Evolutionary conservation across 2,888 invertebrate genomes (phyloP).

Genomic region (Deilephila elpenor): DNA sequence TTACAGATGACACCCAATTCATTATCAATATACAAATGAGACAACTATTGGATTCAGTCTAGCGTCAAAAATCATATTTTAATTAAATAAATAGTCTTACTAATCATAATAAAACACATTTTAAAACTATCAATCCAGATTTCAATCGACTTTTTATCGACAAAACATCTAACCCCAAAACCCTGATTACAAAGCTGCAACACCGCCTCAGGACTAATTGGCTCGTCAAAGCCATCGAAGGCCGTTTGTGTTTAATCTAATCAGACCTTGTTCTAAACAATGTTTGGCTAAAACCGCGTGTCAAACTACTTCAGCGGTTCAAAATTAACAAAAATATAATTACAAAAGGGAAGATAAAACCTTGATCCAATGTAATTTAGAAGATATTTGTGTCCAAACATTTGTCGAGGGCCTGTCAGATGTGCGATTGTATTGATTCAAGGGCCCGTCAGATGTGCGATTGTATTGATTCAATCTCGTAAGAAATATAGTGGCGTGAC

Average conservation of each 20-base stretch:
- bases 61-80: too few relatives aligned
- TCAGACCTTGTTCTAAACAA: slow-evolving; percentile 21
- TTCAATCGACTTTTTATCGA: too few relatives aligned
- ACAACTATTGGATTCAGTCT: too few relatives aligned
- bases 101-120: too few relatives aligned
- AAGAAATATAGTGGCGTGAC: neutral
- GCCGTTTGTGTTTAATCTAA: slow-evolving; percentile 24
- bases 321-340: neutral
- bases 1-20: too few relatives aligned
- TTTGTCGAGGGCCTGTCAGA: neutral
- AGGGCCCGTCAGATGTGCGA: neutral
- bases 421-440: neutral
- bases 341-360: too few relatives aligned
- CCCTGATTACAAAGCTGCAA: neutral
- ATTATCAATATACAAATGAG: too few relatives aligned
- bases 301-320: neutral
- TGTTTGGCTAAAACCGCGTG: slow-evolving; percentile 14
- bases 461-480: neutral
- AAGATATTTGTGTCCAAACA: neutral
- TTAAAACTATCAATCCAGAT: too few relatives aligned
- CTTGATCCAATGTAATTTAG: neutral
- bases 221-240: neutral
- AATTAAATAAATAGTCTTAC: too few relatives aligned
- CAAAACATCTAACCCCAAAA: too few relatives aligned
- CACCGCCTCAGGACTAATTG: neutral